Percentiles rank a stretch among this genome's conserved stretches.
Evolutionary conservation across 2,797 vertebrate genomes (phyloP).

Genomic region (Epinephelus coioides): DNA sequence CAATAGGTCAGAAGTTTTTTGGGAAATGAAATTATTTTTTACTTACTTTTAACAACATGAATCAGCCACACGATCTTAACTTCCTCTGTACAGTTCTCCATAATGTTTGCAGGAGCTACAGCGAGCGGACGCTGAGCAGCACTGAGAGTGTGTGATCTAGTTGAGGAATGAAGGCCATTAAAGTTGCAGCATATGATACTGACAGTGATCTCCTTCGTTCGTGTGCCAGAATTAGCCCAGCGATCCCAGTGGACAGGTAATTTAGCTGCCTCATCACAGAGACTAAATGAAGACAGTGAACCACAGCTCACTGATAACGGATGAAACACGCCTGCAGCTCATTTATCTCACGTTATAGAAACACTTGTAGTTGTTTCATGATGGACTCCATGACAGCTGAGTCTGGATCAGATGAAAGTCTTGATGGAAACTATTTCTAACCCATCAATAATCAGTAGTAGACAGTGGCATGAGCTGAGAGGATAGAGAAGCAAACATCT

Average conservation of each 20-base stretch:
- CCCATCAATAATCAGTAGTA: too few species aligned
- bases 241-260: constrained; percentile 70
- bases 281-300: constrained; percentile 51
- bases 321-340: constrained; percentile 1
- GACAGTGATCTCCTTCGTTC: constrained; percentile 28
- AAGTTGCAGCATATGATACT: constrained; percentile 20
- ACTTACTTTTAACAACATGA: too few species aligned
- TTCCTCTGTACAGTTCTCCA: background rate
- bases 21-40: too few species aligned
- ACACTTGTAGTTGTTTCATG: background rate
- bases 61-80: too few species aligned
- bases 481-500: too few species aligned
- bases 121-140: constrained; percentile 13
- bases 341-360: background rate
- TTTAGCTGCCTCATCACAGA: constrained; percentile 41
- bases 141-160: constrained; percentile 1
- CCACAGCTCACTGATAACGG: background rate
- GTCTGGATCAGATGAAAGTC: background rate
- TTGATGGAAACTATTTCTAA: too few species aligned
- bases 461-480: too few species aligned
- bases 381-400: background rate
- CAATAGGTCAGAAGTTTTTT: too few species aligned
- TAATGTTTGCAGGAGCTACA: background rate
- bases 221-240: constrained; percentile 42
- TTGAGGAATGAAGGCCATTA: constrained; percentile 30